These are phyloP conservation scores for Pantala flavescens DNA, from an alignment of 1,140 invertebrate genomes.

Conservation along the genomic window DNA sequence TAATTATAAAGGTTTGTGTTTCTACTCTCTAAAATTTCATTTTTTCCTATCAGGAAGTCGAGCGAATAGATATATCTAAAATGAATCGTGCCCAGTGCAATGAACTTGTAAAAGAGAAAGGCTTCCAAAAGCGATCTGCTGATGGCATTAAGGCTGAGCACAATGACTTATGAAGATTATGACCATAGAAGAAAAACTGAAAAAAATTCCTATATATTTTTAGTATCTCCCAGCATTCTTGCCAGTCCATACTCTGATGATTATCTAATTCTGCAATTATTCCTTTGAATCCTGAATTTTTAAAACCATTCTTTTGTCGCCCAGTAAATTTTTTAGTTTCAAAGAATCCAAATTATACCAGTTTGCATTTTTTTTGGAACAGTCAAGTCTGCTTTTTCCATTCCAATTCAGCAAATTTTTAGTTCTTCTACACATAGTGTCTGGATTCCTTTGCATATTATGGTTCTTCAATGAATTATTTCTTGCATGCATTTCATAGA, in stretches of 20 bases:
- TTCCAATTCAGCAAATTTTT: too few species aligned
- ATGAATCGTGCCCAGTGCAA: conserved; percentile 28
- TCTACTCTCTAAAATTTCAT: not conserved
- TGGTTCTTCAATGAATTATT: too few species aligned
- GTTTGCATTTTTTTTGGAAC: too few species aligned
- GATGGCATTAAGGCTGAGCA: conserved; percentile 23
- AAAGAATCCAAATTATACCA: too few species aligned
- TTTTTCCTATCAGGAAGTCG: conserved; percentile 22
- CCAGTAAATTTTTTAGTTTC: too few species aligned
- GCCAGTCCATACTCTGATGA: not conserved
- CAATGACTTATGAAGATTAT: conserved; percentile 1
- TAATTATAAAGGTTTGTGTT: not conserved
- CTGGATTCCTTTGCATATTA: too few species aligned
- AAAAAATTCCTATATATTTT: not conserved
- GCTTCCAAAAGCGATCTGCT: conserved; percentile 28
- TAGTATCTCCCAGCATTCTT: not conserved
- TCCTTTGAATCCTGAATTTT: too few species aligned
- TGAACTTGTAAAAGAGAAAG: conserved; percentile 27
- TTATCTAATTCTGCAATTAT: too few species aligned
- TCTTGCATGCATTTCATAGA: too few species aligned
- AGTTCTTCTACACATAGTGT: too few species aligned
- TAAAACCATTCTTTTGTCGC: too few species aligned
- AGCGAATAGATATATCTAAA: conserved; percentile 28
- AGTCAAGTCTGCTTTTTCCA: too few species aligned
- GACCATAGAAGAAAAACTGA: not conserved